phyloP scores from a whole-genome alignment of 92 coral and sea anemone species.

The Chrysogorgia sp. region DNA sequence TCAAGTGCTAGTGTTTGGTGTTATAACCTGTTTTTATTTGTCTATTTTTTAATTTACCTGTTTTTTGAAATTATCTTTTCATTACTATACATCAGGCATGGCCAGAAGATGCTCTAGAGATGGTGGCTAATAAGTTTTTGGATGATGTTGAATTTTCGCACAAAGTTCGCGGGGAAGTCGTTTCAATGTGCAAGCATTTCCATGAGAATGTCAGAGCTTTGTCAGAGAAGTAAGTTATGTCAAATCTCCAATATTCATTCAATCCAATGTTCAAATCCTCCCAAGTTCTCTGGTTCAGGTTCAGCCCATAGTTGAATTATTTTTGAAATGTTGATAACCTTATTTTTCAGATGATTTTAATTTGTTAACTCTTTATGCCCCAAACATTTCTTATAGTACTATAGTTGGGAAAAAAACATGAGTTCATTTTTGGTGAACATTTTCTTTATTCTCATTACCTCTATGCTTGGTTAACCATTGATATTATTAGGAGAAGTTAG shows the following conservation, averaged over 20 bases:
- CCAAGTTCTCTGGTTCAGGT: too few relatives aligned
- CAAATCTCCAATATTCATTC: background rate
- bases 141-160: slow-evolving; percentile 96
- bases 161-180: slow-evolving; percentile 81
- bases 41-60: background rate
- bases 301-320: too few relatives aligned
- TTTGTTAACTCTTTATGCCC: too few relatives aligned
- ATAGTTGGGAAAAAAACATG: too few relatives aligned
- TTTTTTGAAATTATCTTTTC: background rate
- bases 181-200: slow-evolving; percentile 85
- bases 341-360: too few relatives aligned
- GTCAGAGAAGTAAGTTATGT: slow-evolving; percentile 74
- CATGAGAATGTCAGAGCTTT: slow-evolving; percentile 86
- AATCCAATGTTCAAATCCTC: background rate
- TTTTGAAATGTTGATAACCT: too few relatives aligned
- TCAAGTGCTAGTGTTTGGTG: too few relatives aligned
- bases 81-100: slow-evolving; percentile 66
- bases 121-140: slow-evolving; percentile 97
- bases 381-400: too few relatives aligned
- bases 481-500: too few relatives aligned
- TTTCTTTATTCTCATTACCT: too few relatives aligned
- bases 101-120: slow-evolving; percentile 97
- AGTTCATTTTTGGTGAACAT: too few relatives aligned
- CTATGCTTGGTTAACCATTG: too few relatives aligned
- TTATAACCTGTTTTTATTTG: background rate